These are phyloP conservation scores for Papilio gigon DNA, from an alignment of 2,888 invertebrate genomes.

Conservation along the genomic window DNA sequence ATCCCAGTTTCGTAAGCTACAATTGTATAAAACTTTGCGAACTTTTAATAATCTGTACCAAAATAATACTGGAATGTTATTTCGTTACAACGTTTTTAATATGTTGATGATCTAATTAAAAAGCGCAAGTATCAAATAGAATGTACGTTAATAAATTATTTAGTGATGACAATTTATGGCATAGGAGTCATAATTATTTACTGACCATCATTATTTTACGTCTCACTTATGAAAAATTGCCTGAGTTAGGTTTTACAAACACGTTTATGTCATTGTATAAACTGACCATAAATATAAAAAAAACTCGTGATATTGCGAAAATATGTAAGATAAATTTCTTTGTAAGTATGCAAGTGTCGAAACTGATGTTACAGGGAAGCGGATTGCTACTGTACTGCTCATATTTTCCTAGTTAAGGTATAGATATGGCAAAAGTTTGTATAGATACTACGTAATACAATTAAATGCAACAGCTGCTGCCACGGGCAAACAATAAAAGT, in stretches of 20 bases:
- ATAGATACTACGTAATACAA: not conserved
- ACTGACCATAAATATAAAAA: too few relatives aligned
- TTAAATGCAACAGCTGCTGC: slow-evolving; percentile 6
- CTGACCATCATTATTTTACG: not conserved
- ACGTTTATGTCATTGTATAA: too few relatives aligned
- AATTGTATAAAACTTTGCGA: not conserved
- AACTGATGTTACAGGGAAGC: too few relatives aligned
- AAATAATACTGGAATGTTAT: not conserved
- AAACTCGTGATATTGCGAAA: too few relatives aligned
- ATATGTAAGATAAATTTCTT: too few relatives aligned
- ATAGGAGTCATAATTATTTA: not conserved
- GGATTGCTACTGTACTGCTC: too few relatives aligned
- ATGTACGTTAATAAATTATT: slow-evolving; percentile 4
- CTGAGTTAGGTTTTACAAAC: too few relatives aligned
- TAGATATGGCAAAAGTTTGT: not conserved
- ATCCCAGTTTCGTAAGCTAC: not conserved
- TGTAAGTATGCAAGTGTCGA: too few relatives aligned
- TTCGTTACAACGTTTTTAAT: not conserved
- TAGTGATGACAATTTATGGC: not conserved
- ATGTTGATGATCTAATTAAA: slow-evolving; percentile 8
- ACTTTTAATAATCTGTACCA: not conserved
- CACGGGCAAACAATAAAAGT: slow-evolving; percentile 29
- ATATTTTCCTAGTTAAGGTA: not conserved
- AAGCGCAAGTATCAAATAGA: not conserved
- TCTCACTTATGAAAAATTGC: too few relatives aligned